These are phyloP conservation scores for Metaphire vulgaris DNA, from an alignment of 1,140 invertebrate genomes.

Conservation along the genomic window DNA sequence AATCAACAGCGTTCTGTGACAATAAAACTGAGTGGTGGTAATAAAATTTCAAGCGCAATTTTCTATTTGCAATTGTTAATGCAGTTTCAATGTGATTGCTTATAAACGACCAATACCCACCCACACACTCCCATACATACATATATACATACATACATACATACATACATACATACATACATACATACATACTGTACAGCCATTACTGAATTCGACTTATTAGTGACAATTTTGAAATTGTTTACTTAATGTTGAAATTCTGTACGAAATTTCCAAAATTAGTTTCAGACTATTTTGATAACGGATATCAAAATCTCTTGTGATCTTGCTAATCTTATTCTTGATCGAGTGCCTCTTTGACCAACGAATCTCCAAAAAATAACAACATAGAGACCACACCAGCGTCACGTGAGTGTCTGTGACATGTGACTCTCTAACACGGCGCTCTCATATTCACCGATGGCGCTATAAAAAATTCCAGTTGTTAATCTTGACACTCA, in stretches of 20 bases:
- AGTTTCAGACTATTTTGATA: too few species aligned
- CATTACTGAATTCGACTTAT: background rate
- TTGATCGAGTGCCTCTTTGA: too few species aligned
- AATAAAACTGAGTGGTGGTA: background rate
- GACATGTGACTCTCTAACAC: too few species aligned
- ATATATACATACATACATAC: constrained; percentile 1
- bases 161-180: constrained; percentile 3
- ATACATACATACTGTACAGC: background rate
- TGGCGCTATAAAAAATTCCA: too few species aligned
- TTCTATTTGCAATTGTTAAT: background rate
- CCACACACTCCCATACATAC: background rate
- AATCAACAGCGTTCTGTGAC: background rate
- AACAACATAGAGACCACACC: too few species aligned
- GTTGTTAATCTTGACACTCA: too few species aligned
- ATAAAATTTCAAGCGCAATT: background rate
- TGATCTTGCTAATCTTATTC: too few species aligned
- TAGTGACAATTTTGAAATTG: background rate
- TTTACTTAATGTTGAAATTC: background rate
- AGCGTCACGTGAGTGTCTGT: too few species aligned
- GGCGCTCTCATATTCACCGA: too few species aligned
- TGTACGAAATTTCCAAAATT: too few species aligned
- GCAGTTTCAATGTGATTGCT: background rate
- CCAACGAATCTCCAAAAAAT: too few species aligned
- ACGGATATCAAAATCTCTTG: too few species aligned
- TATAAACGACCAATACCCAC: background rate